Conservation (phyloP, 2,888 invertebrate genomes). For the Stenchaetothrips biformis region DNA sequence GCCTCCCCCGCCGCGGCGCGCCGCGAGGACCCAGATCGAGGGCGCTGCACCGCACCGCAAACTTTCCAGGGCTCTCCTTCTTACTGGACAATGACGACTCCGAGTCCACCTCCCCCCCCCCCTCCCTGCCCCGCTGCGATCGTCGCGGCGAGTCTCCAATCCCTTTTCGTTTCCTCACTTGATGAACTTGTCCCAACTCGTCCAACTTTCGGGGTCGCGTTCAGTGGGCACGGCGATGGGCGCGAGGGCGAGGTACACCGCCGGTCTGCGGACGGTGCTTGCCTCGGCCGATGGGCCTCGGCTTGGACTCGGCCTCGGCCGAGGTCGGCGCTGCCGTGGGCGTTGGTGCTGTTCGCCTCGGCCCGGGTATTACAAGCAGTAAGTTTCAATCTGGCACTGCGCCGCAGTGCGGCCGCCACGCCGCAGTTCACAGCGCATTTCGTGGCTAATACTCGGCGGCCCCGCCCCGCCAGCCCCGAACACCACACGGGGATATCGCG, state of each 20-base stretch:
- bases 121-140: no score
- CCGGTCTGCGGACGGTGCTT: no score
- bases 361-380: background rate
- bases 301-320: background rate
- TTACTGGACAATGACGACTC: no score
- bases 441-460: background rate
- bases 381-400: background rate
- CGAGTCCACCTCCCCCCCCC: no score
- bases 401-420: background rate
- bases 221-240: no score
- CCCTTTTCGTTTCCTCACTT: no score
- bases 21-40: background rate
- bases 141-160: no score
- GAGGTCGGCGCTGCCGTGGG: background rate
- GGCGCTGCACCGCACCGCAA: background rate
- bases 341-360: background rate
- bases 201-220: no score
- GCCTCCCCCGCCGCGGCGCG: background rate
- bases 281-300: no score
- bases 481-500: background rate
- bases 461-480: background rate
- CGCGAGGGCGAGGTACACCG: no score
- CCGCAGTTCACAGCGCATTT: background rate
- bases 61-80: background rate
- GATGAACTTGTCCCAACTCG: no score